Conservation (phyloP, 2,888 invertebrate genomes). For the Odontothrips loti region DNA sequence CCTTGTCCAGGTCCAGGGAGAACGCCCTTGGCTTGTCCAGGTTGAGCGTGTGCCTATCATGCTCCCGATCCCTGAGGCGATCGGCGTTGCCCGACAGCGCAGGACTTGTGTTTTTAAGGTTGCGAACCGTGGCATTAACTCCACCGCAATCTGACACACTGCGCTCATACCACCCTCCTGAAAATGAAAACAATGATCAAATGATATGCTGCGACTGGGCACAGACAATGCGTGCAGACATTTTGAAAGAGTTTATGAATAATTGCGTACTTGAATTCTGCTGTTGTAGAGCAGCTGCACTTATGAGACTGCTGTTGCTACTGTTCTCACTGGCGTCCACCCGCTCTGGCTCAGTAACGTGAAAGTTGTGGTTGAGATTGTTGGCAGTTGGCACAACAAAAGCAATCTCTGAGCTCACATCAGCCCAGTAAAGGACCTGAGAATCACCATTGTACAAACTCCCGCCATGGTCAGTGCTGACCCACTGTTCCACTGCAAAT, state of each 20-base stretch:
- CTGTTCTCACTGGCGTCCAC: background rate
- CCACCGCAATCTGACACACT: slow-evolving; percentile 51
- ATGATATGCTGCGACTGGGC: background rate
- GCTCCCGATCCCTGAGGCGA: slow-evolving; percentile 29
- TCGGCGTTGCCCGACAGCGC: background rate
- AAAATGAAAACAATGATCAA: background rate
- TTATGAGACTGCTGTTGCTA: background rate
- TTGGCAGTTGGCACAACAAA: slow-evolving; percentile 78
- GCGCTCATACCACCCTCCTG: slow-evolving; percentile 53
- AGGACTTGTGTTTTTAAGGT: background rate
- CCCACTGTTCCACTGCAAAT: slow-evolving; percentile 30
- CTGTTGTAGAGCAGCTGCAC: background rate
- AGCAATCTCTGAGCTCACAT: slow-evolving; percentile 89
- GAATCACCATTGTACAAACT: slow-evolving; percentile 76
- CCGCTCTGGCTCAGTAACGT: background rate
- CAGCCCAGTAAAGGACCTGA: slow-evolving; percentile 91
- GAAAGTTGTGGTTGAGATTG: background rate
- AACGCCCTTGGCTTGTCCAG: slow-evolving; percentile 57
- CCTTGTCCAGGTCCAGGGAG: slow-evolving; percentile 67
- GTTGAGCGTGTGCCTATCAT: slow-evolving; percentile 45
- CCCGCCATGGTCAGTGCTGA: slow-evolving; percentile 55
- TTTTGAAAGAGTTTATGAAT: background rate
- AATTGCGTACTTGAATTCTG: background rate
- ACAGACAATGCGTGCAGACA: background rate
- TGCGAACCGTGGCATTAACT: background rate